These are phyloP conservation scores for Dryocosmus kuriphilus DNA, from an alignment of 2,888 invertebrate genomes.

Conservation along the genomic window DNA sequence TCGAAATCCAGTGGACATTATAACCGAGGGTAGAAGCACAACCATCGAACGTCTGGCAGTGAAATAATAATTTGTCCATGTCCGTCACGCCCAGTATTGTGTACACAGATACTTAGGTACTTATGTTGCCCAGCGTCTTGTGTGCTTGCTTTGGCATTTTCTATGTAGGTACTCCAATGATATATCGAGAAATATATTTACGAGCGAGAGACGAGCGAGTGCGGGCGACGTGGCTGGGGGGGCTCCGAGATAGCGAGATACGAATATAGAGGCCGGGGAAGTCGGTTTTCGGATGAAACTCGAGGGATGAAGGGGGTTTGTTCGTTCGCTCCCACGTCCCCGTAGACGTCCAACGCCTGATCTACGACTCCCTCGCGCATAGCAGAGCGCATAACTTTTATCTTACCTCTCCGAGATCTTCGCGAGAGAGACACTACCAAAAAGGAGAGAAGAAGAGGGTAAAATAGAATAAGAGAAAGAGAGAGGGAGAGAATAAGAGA, in stretches of 20 bases:
- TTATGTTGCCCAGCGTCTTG: slow-evolving; percentile 54
- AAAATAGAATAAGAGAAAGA: slow-evolving; percentile 40
- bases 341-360: slow-evolving; percentile 76
- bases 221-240: slow-evolving; percentile 61
- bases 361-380: slow-evolving; percentile 77
- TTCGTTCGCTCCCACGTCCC: slow-evolving; percentile 69
- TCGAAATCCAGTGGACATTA: slow-evolving; percentile 5
- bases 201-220: slow-evolving; percentile 41
- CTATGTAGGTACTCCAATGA: slow-evolving; percentile 42
- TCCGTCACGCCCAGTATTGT: slow-evolving; percentile 71
- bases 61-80: slow-evolving; percentile 55
- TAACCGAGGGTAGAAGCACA: not conserved
- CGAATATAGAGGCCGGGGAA: slow-evolving; percentile 61
- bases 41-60: not conserved
- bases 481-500: slow-evolving; percentile 11
- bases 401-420: slow-evolving; percentile 63
- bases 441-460: slow-evolving; percentile 52
- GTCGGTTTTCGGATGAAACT: slow-evolving; percentile 56
- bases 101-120: slow-evolving; percentile 59
- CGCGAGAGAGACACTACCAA: slow-evolving; percentile 46
- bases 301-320: slow-evolving; percentile 55
- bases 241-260: slow-evolving; percentile 71
- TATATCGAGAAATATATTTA: slow-evolving; percentile 40
- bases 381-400: slow-evolving; percentile 76
- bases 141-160: slow-evolving; percentile 66